phyloP scores from a whole-genome alignment of 2,113 vertebrate species.

The Circaetus cinerascens region DNA sequence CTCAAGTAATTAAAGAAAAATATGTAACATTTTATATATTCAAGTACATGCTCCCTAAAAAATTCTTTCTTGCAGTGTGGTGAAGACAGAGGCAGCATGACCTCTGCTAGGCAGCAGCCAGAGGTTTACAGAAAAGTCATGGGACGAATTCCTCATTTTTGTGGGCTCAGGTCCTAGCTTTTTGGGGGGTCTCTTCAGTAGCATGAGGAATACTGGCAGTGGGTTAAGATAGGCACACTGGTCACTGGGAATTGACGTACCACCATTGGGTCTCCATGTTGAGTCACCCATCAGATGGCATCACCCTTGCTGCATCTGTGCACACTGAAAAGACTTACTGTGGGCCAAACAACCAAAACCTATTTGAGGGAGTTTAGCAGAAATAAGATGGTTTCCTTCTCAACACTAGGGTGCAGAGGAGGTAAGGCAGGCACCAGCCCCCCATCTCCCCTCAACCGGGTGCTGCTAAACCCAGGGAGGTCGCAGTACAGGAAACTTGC shows the following conservation, averaged over 20 bases:
- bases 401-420: background rate
- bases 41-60: background rate
- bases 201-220: background rate
- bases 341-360: background rate
- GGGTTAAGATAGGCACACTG: background rate
- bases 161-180: background rate
- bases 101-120: background rate
- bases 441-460: rapidly evolving
- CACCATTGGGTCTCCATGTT: rapidly evolving
- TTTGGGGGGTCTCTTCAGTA: background rate
- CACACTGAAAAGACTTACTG: background rate
- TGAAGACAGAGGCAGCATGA: background rate
- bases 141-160: background rate
- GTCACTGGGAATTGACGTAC: background rate
- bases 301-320: background rate
- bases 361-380: background rate
- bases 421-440: background rate
- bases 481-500: background rate
- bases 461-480: background rate
- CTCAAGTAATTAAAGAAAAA: background rate
- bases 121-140: background rate
- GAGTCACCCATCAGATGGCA: background rate
- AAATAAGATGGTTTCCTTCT: background rate
- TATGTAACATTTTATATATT: background rate
- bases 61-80: background rate